Evolutionary conservation across 2,113 vertebrate genomes (phyloP).

Genomic region (Cervus canadensis): DNA sequence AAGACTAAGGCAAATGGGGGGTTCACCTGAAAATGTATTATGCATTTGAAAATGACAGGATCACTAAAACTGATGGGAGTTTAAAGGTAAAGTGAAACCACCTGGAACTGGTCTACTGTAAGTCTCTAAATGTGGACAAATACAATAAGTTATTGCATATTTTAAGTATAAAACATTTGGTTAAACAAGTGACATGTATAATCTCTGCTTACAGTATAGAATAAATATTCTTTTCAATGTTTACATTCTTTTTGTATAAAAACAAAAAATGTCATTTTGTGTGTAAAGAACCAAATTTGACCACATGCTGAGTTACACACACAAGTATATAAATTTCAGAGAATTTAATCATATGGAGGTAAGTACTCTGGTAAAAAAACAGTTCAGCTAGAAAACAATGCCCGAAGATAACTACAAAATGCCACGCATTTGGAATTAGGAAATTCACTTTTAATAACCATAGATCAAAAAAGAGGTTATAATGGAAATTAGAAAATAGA

Average conservation of each 20-base stretch:
- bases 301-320: neutral
- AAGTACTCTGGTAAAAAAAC: neutral
- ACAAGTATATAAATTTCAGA: neutral
- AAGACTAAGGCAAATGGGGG: neutral
- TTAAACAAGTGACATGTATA: constrained; percentile 70
- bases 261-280: neutral
- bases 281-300: neutral
- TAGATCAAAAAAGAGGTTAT: neutral
- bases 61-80: constrained; percentile 62
- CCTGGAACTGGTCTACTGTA: constrained; percentile 68
- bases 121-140: constrained; percentile 64
- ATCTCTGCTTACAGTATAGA: constrained; percentile 55
- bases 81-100: constrained; percentile 64
- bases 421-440: neutral
- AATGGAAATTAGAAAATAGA: neutral
- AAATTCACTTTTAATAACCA: neutral
- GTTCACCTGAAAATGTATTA: constrained; percentile 72
- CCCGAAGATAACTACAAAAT: neutral
- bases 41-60: constrained; percentile 64
- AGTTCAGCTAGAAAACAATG: neutral
- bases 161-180: constrained; percentile 46
- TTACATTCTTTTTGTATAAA: neutral
- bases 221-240: neutral
- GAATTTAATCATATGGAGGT: neutral
- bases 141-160: constrained; percentile 27